Evolutionary conservation across 2,113 vertebrate genomes (phyloP).

Genomic region (Ailuropoda melanoleuca): DNA sequence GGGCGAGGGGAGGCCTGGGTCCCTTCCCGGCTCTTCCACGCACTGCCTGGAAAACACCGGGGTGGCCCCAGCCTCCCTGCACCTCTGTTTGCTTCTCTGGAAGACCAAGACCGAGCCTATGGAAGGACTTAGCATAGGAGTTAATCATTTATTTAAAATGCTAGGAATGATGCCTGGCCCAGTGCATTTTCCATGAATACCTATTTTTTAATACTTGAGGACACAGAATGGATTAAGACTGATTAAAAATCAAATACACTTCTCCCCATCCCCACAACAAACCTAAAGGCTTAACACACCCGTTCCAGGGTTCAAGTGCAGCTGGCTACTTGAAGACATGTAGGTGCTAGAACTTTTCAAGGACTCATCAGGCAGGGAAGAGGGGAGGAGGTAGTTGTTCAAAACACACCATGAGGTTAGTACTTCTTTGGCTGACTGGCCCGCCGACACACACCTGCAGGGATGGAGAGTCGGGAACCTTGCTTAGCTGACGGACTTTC

Average conservation of each 20-base stretch:
- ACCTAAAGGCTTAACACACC: not conserved
- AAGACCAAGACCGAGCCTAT: not conserved
- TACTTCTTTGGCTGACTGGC: not conserved
- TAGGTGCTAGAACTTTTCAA: not conserved
- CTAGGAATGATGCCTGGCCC: not conserved
- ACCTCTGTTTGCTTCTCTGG: not conserved
- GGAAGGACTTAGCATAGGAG: not conserved
- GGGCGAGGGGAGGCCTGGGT: not conserved
- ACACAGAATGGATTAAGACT: not conserved
- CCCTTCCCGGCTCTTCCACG: not conserved
- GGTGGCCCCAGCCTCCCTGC: too few relatives aligned
- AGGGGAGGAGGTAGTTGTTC: not conserved
- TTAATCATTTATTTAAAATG: not conserved
- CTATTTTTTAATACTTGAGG: not conserved
- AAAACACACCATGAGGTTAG: accelerated
- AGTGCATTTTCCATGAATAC: not conserved
- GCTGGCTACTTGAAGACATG: not conserved
- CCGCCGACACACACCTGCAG: too few relatives aligned
- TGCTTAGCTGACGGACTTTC: not conserved
- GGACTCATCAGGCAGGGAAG: not conserved
- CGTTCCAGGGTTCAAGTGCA: not conserved
- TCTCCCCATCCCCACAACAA: not conserved
- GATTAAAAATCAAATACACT: not conserved
- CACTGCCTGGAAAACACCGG: not conserved
- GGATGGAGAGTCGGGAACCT: not conserved